Percentiles rank a stretch among this genome's conserved stretches.
These are phyloP conservation scores for Vireo altiloquus DNA, from an alignment of 2,113 vertebrate species.

Conservation along the genomic window DNA sequence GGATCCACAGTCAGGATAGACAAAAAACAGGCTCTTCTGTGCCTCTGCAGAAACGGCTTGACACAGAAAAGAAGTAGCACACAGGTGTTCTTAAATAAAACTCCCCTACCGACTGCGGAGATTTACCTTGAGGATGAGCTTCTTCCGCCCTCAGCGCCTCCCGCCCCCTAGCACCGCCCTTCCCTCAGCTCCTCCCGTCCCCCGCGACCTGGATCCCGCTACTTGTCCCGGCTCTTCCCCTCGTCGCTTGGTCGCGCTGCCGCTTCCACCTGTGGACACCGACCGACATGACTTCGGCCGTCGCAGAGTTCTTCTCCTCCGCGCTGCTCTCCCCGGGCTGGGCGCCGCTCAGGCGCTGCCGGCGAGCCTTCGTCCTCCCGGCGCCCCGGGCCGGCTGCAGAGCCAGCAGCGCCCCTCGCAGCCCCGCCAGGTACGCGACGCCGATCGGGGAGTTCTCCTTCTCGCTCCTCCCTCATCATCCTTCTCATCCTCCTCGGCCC, in stretches of 20 bases:
- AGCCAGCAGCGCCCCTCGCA: background rate
- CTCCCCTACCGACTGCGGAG: background rate
- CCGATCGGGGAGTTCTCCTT: background rate
- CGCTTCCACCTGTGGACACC: background rate
- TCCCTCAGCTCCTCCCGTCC: background rate
- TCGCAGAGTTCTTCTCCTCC: fast-evolving
- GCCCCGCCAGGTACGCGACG: background rate
- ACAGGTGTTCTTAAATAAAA: background rate
- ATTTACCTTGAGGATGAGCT: background rate
- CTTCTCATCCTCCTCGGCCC: background rate
- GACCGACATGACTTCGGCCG: background rate
- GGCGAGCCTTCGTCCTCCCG: background rate
- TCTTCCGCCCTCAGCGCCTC: background rate
- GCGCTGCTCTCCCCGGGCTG: background rate
- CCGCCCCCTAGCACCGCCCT: background rate
- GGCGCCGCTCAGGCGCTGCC: background rate
- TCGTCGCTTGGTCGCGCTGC: too few species aligned
- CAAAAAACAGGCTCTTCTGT: background rate
- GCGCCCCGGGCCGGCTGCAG: background rate
- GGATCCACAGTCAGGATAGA: background rate
- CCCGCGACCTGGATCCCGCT: too few species aligned
- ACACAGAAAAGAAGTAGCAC: background rate
- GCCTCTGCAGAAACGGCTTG: background rate
- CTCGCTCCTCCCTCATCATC: background rate
- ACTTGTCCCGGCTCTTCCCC: background rate